Percentiles rank a stretch among this genome's conserved stretches.
phyloP scores from a whole-genome alignment of 2,888 invertebrate species.

The Tortrix viridana region DNA sequence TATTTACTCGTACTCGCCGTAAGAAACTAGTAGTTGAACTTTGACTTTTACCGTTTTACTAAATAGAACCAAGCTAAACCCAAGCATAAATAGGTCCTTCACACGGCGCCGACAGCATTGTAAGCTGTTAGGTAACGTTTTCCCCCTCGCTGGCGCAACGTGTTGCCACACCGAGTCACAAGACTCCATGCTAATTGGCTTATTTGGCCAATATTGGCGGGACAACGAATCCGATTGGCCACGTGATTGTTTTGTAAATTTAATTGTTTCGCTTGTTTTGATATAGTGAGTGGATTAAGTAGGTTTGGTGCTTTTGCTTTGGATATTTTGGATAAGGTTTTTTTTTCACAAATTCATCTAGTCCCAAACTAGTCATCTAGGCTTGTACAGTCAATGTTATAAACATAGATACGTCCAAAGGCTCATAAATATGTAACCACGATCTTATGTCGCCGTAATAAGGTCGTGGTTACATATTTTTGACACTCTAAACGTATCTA shows the following conservation, averaged over 20 bases:
- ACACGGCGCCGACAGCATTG: slow-evolving; percentile 55
- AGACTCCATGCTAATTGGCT: slow-evolving; percentile 60
- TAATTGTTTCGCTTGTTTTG: slow-evolving; percentile 19
- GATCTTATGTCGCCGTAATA: too few relatives aligned
- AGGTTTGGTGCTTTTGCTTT: not conserved
- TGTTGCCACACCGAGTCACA: slow-evolving; percentile 62
- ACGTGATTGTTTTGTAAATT: slow-evolving; percentile 22
- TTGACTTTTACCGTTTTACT: too few relatives aligned
- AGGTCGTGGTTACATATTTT: too few relatives aligned
- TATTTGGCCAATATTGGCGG: slow-evolving; percentile 46
- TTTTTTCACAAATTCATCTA: too few relatives aligned
- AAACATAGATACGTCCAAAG: too few relatives aligned
- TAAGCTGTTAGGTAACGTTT: slow-evolving; percentile 69
- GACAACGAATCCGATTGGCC: slow-evolving; percentile 26
- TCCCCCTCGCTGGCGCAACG: slow-evolving; percentile 64
- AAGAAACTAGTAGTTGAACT: too few relatives aligned
- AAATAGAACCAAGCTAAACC: not conserved
- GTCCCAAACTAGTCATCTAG: too few relatives aligned
- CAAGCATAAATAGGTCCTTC: slow-evolving; percentile 19
- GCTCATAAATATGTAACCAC: too few relatives aligned
- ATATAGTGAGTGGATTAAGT: not conserved
- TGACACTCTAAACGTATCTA: too few relatives aligned
- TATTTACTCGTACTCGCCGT: too few relatives aligned
- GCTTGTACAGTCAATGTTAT: too few relatives aligned
- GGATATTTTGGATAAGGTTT: too few relatives aligned